phyloP scores from a whole-genome alignment of 64 coral and sea anemone genomes.

The Stichodactyla helianthus region DNA sequence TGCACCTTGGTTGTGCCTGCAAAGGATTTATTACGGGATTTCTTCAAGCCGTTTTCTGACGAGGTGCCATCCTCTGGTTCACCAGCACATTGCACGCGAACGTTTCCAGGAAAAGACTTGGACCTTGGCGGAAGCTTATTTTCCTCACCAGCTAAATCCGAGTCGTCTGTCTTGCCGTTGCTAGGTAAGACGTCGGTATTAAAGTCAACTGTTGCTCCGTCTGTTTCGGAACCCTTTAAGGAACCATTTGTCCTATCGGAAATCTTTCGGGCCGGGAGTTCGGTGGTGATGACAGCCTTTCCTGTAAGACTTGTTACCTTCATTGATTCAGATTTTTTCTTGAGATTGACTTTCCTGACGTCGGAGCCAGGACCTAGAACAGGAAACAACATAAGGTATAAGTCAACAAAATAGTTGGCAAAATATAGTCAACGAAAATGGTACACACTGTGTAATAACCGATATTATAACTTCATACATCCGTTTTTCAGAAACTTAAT shows the following conservation, averaged over 20 bases:
- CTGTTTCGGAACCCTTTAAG: slow-evolving; percentile 1
- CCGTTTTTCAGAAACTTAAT: too few relatives aligned
- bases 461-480: too few relatives aligned
- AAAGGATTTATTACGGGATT: slow-evolving; percentile 72
- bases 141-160: background rate
- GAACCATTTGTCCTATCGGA: slow-evolving; percentile 50
- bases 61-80: background rate
- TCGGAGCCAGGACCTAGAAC: slow-evolving; percentile 26
- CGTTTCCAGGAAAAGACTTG: background rate
- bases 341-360: slow-evolving; percentile 42
- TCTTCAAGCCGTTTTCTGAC: slow-evolving; percentile 29
- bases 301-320: slow-evolving; percentile 86
- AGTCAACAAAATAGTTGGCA: too few relatives aligned
- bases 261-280: slow-evolving; percentile 53
- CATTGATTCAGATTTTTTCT: slow-evolving; percentile 76
- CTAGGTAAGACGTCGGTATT: background rate
- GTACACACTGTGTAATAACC: background rate
- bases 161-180: background rate
- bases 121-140: background rate
- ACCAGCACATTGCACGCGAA: slow-evolving; percentile 3
- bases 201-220: background rate
- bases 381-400: background rate
- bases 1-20: slow-evolving; percentile 42
- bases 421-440: background rate
- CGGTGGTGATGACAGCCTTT: slow-evolving; percentile 80